A percentile compares a stretch with the other conserved stretches of the same genome.
These are phyloP conservation scores for Dasysyrphus albostriatus DNA, from an alignment of 2,888 invertebrate species.

Conservation along the genomic window DNA sequence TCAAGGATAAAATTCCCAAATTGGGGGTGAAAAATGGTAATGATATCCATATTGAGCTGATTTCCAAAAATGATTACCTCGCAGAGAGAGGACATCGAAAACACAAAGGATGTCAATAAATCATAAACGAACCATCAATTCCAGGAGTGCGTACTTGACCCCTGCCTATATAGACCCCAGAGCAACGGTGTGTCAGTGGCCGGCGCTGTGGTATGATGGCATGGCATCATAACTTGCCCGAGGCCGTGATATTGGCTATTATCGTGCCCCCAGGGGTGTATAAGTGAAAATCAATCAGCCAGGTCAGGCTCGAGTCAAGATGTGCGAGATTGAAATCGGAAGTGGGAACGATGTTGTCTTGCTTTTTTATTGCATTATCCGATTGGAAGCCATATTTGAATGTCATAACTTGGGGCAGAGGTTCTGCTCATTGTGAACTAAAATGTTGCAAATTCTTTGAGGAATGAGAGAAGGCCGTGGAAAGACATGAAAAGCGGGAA, in stretches of 20 bases:
- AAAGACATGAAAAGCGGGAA: slow-evolving; percentile 5
- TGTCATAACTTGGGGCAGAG: slow-evolving; percentile 56
- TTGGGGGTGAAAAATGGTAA: slow-evolving; percentile 76
- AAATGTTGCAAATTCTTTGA: slow-evolving; percentile 59
- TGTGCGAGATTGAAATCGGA: slow-evolving; percentile 9
- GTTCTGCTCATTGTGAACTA: neutral
- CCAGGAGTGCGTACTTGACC: slow-evolving; percentile 76
- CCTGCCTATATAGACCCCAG: slow-evolving; percentile 44
- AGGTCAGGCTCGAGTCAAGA: slow-evolving; percentile 2
- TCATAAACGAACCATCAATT: slow-evolving; percentile 77
- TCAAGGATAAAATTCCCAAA: slow-evolving; percentile 74
- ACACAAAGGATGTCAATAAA: slow-evolving; percentile 77
- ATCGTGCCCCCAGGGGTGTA: slow-evolving; percentile 55
- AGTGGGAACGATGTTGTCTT: slow-evolving; percentile 51
- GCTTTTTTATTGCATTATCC: slow-evolving; percentile 59
- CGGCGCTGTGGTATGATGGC: neutral
- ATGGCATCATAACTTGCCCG: slow-evolving; percentile 46
- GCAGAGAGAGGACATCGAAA: slow-evolving; percentile 72
- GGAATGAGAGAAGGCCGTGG: neutral
- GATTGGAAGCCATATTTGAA: slow-evolving; percentile 60
- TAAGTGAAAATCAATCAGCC: slow-evolving; percentile 71
- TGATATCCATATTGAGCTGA: slow-evolving; percentile 76
- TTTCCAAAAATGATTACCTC: slow-evolving; percentile 74
- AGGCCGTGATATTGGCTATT: slow-evolving; percentile 69
- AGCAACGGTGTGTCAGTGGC: neutral